Evolutionary conservation across 2,797 vertebrate species (phyloP), one percentile per base, ranked within the genome.

Genomic region (Urosaurus nigricauda): DNA sequence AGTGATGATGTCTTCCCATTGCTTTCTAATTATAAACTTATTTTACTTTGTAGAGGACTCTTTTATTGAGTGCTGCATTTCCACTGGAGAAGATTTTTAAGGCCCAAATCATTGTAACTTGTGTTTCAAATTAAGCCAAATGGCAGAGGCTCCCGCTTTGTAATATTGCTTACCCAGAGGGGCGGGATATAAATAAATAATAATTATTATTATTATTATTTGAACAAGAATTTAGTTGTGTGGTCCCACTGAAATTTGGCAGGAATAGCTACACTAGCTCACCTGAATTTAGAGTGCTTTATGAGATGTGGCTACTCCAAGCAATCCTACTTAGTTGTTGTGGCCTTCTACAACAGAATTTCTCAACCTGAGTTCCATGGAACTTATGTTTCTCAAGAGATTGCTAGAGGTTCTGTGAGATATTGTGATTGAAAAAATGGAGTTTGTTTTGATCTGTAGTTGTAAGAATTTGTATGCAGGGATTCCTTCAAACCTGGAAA

Each of bases 91-190:
- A 53, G 35, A 56, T 7, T 26, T n/a, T 85, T 2, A 5, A n/a
- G 80, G 53, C 16, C 21, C 65, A 91, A 84, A 84, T 51, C 19
- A 53, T 37, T 53, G 35, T 40, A 85, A 60, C 26, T 75, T 75
- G 35, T 4, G 16, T 40, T 43, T 75, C 58, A 75, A 74, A 19
- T 75, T 40, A 29, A 75, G 58, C 26, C 35, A 40, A 75, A 40
- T 74, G 24, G 47, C 58, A 73, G 47, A 51, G n/a, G 32, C n/a
- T 56, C 73, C 40, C 35, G 24, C 21, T 29, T 91, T 51, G n/a
- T n/a, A n/a, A n/a, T n/a, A n/a, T n/a, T n/a, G n/a, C n/a, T n/a
- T n/a, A n/a, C n/a, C n/a, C n/a, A n/a, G n/a, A n/a, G n/a, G n/a
- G n/a, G n/a, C n/a, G n/a, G n/a, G n/a, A n/a, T n/a, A n/a, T n/a